Evolutionary conservation across 2,888 invertebrate species (phyloP).

Genomic region (Tetrapedia diversipes): DNA sequence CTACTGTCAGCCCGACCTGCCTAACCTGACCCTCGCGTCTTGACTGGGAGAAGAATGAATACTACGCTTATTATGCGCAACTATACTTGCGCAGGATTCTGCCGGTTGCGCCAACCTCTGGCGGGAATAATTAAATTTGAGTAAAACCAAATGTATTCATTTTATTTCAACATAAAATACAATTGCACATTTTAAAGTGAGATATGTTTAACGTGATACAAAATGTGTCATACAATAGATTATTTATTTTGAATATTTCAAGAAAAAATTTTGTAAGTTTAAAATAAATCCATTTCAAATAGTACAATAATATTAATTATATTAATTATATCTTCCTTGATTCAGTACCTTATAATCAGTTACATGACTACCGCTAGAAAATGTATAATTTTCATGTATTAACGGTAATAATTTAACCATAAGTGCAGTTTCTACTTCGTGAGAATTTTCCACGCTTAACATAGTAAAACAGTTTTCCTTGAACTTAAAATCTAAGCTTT

Average conservation of each 20-base stretch:
- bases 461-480: constrained; percentile 65
- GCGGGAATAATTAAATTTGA: constrained; percentile 43
- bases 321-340: too few species aligned
- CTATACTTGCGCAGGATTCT: constrained; percentile 55
- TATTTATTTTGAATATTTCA: background rate
- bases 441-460: constrained; percentile 59
- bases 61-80: constrained; percentile 37
- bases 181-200: background rate
- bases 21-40: constrained; percentile 75
- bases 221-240: background rate
- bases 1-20: constrained; percentile 71
- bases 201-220: background rate
- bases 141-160: background rate
- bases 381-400: constrained; percentile 57
- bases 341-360: too few species aligned
- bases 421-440: constrained; percentile 46
- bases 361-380: constrained; percentile 6
- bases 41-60: constrained; percentile 43
- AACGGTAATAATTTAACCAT: constrained; percentile 59
- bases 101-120: constrained; percentile 2
- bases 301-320: background rate
- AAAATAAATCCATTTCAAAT: background rate
- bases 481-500: constrained; percentile 69
- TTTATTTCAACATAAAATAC: too few species aligned
- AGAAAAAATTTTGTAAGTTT: background rate